Base-by-base conservation (phyloP, 37 sponge, comb jelly and placozoan genomes). In the Dysidea cf. avara region DNA sequence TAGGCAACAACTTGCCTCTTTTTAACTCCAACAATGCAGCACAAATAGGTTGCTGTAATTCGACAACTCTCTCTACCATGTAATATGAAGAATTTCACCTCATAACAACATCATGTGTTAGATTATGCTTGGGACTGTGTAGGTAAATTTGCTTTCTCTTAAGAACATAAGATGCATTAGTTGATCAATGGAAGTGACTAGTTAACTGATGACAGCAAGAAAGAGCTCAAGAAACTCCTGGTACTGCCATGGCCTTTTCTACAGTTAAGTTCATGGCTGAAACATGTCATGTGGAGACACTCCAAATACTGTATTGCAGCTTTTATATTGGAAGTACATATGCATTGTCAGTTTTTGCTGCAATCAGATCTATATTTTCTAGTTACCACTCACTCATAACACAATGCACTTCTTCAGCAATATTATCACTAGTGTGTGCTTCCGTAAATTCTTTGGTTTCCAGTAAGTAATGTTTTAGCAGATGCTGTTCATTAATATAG, bases 1-100 rank as follows among this genome's bases (percentile, higher is more conserved):
- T 43, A 12, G 46, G 46, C 46, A 43, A 12, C 46, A 43, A 9
- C 9, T 43, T 9, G 5, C 46, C 46, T 43, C 9, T 43, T 43
- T 9, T 43, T 9, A 43, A 43, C 9, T 43, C 46, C 9, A 43
- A 43, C 9, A 43, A 43, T 43, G 46, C 46, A 43, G 46, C 46
- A 43, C 46, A 43, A 43, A 43, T 9, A 5, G 46, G 46, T 43
- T 43, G 46, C 9, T 43, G 46, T 43, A 12, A 9, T 43, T 43
- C 46, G 5, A 43, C 46, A 43, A 43, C 46, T 43, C 46, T 43
- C 9, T 43, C 9, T 12, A 43, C 9, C 67, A 65, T 65, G 40
- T 65, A 65, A 38, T 65, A 65, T 24, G 39, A 24, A 13, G 67
- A 65, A 37, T 65, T 65, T 38, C 67, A 65, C 36, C 67, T 32